Conservation (phyloP, 2,888 invertebrate species). For the Synergus japonicus region DNA sequence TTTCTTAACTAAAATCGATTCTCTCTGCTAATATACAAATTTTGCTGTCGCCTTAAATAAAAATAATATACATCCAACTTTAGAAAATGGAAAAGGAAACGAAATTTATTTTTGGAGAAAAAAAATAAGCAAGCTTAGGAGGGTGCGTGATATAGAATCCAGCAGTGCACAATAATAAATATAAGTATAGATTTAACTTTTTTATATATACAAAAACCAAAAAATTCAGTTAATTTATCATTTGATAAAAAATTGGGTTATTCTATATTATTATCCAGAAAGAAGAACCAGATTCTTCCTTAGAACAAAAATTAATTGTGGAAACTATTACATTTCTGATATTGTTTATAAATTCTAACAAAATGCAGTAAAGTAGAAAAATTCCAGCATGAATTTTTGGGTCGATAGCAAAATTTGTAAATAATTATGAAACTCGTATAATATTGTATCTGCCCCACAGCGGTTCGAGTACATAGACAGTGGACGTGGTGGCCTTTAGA, state of each 20-base stretch:
- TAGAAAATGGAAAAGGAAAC: neutral
- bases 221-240: neutral
- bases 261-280: too few relatives aligned
- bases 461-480: slow-evolving; percentile 77
- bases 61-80: neutral
- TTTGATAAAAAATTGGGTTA: neutral
- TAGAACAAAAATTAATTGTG: slow-evolving; percentile 4
- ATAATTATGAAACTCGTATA: slow-evolving; percentile 22
- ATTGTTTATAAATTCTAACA: slow-evolving; percentile 24
- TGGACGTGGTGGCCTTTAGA: slow-evolving; percentile 73
- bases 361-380: neutral
- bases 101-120: neutral
- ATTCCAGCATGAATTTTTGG: neutral
- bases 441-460: slow-evolving; percentile 67
- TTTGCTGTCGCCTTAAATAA: neutral
- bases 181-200: neutral
- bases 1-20: slow-evolving; percentile 3
- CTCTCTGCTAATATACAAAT: slow-evolving; percentile 17
- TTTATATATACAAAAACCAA: neutral
- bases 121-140: neutral
- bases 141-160: neutral
- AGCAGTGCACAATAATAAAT: neutral
- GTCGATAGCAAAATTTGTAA: neutral
- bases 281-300: neutral
- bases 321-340: neutral